Conservation (phyloP, 2,113 vertebrate genomes). For the Gorsachius goisagi region DNA sequence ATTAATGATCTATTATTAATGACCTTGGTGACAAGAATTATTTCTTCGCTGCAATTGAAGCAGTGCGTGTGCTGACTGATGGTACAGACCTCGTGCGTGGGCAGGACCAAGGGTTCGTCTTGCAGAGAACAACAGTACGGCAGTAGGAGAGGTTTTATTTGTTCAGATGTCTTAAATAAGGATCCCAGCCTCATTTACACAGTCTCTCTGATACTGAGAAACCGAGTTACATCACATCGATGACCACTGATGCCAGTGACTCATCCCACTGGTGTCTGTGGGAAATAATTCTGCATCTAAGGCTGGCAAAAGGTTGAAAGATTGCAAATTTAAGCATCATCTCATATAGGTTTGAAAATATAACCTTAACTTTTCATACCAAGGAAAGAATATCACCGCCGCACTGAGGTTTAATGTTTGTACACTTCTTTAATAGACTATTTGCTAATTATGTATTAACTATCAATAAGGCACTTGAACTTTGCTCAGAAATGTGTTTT, state of each 20-base stretch:
- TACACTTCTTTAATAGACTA: background rate
- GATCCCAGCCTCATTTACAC: background rate
- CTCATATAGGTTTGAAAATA: background rate
- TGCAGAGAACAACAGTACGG: background rate
- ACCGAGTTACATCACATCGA: background rate
- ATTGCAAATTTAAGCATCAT: background rate
- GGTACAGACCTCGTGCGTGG: accelerated
- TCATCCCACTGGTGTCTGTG: background rate
- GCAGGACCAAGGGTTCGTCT: background rate
- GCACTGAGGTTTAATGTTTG: background rate
- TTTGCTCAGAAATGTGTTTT: background rate
- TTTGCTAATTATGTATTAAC: background rate
- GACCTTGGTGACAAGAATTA: background rate
- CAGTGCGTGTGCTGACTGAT: background rate
- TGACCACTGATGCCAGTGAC: background rate
- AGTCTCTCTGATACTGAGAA: too few relatives aligned
- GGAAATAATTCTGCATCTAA: background rate
- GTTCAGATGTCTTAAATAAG: background rate
- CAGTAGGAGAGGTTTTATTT: too few relatives aligned
- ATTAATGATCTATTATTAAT: background rate
- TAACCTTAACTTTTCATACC: background rate
- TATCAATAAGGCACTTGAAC: background rate
- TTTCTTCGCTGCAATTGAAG: background rate
- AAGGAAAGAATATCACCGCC: background rate
- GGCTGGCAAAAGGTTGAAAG: background rate